Base-by-base conservation (phyloP, 1,140 invertebrate species). In the Sminthurinus signatus region DNA sequence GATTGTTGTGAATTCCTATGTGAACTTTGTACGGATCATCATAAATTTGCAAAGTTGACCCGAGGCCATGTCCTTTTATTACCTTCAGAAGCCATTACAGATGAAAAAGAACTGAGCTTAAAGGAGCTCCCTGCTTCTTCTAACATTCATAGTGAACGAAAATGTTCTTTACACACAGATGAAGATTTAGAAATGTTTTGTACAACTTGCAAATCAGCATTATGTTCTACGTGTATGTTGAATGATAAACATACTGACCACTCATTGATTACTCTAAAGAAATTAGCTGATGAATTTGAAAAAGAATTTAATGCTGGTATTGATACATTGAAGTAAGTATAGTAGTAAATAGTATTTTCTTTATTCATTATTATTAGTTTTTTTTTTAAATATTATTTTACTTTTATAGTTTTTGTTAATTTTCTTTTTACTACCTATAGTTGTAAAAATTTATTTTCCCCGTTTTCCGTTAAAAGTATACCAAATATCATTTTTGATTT, bases 1-100 rank as follows among this genome's bases (percentile, higher is more conserved):
- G 51, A 54, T 4, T 54, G 51, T 54, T 5, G 5, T 12, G 51
- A 54, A 31, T 54, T 54, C 29, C 19, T 54, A 12, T 54, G 51
- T 54, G 51, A 54, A 28, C 21, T 25, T 54, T 54, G 51, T 23
- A 17, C 12, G 5, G 51, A 54, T 8, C 51, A 54, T 54, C 51
- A 54, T 54, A 8, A 54, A 54, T 54, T 17, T 54, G 25, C 8
- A 25, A 54, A 54, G 25, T 5, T 23, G 23, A 54, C 51, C 5
- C 23, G 51, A 31, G 51, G 25, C 19, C 51, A 54, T 54, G 4
- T 23, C 17, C 51, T 54, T 10, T 8, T 54, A 8, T 23, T 23
- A 10, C 8, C 51, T 10, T 54, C 51, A 28, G 51, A 54, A 54
- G 51, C 8, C 3, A 54, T 54, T 31, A 23, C 25, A 4, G 51